phyloP scores from a whole-genome alignment of 2,888 invertebrate genomes.

The Netelia melanura region DNA sequence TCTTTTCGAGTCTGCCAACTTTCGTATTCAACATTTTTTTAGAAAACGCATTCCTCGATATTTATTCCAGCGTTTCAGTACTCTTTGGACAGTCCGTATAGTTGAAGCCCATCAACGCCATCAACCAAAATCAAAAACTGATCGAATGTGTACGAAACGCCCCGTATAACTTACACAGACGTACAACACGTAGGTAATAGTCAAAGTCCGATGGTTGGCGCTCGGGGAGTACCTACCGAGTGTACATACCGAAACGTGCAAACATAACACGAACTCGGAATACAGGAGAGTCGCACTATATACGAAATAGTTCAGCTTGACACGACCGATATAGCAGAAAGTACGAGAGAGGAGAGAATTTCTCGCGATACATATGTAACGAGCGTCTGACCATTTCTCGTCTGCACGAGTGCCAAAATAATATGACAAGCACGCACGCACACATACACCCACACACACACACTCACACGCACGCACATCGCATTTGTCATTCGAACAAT shows the following conservation, averaged over 20 bases:
- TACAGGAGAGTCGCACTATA: conserved; percentile 23
- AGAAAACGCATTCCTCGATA: no score
- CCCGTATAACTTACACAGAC: neutral
- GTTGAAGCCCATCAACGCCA: neutral
- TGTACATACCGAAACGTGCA: conserved; percentile 23
- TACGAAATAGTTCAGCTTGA: conserved; percentile 26
- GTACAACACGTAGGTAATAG: neutral
- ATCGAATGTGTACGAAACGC: neutral
- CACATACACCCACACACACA: no score
- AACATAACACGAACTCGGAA: conserved; percentile 39
- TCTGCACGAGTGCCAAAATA: neutral
- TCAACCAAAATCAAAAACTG: neutral
- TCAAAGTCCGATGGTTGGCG: neutral
- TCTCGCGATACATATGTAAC: neutral
- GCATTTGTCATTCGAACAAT: neutral
- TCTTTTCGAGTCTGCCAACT: no score
- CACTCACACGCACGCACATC: neutral
- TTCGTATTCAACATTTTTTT: no score
- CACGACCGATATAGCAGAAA: conserved; percentile 1
- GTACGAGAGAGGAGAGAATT: neutral
- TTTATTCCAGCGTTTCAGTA: no score
- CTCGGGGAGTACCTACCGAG: conserved; percentile 4
- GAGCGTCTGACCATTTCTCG: neutral
- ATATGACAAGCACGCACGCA: neutral
- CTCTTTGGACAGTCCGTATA: no score